A percentile compares a stretch with the other conserved stretches of the same genome.
These are phyloP conservation scores for Nansenia antarctica DNA, from an alignment of 2,113 vertebrate genomes.

Conservation along the genomic window DNA sequence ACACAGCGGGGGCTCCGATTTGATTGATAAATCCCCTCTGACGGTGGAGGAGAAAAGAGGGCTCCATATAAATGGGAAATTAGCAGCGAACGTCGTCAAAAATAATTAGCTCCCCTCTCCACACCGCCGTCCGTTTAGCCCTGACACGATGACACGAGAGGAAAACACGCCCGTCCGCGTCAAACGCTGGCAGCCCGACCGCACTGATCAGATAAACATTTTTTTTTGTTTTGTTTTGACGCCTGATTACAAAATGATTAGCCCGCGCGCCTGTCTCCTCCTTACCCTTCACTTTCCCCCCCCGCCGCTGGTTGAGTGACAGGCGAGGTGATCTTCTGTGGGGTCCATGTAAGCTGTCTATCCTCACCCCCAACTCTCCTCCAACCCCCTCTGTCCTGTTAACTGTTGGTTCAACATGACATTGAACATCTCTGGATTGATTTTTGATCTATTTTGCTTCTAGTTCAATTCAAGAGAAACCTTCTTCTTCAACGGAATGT, in stretches of 20 bases:
- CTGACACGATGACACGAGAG: constrained; percentile 89
- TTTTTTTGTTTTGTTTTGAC: constrained; percentile 80
- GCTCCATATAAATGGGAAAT: constrained; percentile 91
- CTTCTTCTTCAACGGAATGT: too few relatives aligned
- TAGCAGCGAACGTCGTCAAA: constrained; percentile 91
- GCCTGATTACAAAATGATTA: constrained; percentile 92
- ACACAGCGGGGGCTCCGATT: constrained; percentile 73
- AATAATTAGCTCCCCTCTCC: constrained; percentile 92
- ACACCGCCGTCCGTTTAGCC: constrained; percentile 88
- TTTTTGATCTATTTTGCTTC: not conserved
- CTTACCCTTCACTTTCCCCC: constrained; percentile 68
- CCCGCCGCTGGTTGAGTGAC: constrained; percentile 68
- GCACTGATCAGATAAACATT: constrained; percentile 93
- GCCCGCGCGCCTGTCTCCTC: constrained; percentile 71
- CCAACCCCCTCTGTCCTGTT: not conserved
- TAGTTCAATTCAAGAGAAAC: not conserved
- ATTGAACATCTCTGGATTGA: not conserved
- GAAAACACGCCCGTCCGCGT: constrained; percentile 87
- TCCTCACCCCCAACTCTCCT: constrained; percentile 30
- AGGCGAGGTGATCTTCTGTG: constrained; percentile 61
- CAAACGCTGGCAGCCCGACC: constrained; percentile 88
- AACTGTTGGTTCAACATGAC: not conserved
- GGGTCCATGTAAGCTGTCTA: constrained; percentile 53
- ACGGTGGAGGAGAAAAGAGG: constrained; percentile 84
- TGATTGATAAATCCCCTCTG: constrained; percentile 85